Evolutionary conservation across 1,140 invertebrate genomes (phyloP), one percentile per base, ranked within the genome.

Genomic region (Dinothrombium tinctorium): DNA sequence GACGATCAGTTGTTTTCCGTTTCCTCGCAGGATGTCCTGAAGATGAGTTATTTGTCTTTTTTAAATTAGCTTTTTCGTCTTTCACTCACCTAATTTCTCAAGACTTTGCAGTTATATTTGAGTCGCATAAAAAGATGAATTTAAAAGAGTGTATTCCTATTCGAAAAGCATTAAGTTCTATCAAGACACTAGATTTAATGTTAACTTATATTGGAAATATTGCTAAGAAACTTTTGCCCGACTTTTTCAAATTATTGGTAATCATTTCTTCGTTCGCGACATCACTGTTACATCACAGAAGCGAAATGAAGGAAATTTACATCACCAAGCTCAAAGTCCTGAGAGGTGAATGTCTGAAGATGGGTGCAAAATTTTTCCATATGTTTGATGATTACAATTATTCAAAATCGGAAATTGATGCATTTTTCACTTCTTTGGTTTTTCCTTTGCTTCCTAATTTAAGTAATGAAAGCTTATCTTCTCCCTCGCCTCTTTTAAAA

Each of bases 181-280:
- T 46, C 4, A 40, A 19, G 19, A 48, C 46, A 11, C 60, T 87
- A 29, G 69, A 72, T 29, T 68, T 77, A 14, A 69, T 87, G 17
- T 66, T 81, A n/a, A 72, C 81, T 55, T 74, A 87, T 56, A 76
- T 87, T 53, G 78, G 78, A 0, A 73, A 73, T 11, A 66, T 74
- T 36, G 68, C 83, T 57, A 58, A 68, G 1, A 54, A 64, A 33
- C 59, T 80, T 21, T 55, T 83, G n/a, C 63, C 64, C 0, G 68
- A 69, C 37, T 56, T 89, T 8, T 51, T 86, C 0, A 70, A 73
- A 45, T 59, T 86, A 21, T 56, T 84, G 6, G 53, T 81, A 4
- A 70, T 73, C 26, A 65, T 81, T 31, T 65, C 70, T 20, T 63
- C 69, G 2, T 66, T 70, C 22, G 53, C 72, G 9, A 64, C 63